Percentiles rank a stretch among this genome's conserved stretches.
These are phyloP conservation scores for Hemicentrotus pulcherrimus DNA, from an alignment of 35 echinoderm and acorn worm species.

Conservation along the genomic window DNA sequence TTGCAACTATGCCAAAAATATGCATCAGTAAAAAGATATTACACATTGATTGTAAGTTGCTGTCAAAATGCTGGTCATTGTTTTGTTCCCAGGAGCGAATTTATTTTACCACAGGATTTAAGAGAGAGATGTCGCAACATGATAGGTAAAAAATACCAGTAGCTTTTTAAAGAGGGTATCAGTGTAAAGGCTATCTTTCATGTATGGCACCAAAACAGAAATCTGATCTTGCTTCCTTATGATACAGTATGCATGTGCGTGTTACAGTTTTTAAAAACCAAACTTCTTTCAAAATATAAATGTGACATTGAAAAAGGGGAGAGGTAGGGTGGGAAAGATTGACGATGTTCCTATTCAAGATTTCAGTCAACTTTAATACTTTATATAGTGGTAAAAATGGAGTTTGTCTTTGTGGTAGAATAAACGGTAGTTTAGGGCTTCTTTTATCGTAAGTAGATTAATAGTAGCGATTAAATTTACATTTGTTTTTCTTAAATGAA, in stretches of 20 bases:
- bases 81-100: too few relatives aligned
- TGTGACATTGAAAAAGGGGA: too few relatives aligned
- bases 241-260: not conserved
- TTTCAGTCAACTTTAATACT: too few relatives aligned
- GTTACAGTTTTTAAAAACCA: too few relatives aligned
- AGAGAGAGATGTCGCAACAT: not conserved
- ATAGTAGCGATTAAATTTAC: not conserved
- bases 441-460: not conserved
- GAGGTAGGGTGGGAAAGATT: too few relatives aligned
- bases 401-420: not conserved
- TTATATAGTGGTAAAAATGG: too few relatives aligned
- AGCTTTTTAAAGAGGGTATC: not conserved
- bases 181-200: not conserved
- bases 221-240: not conserved
- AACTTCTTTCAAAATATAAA: too few relatives aligned
- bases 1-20: too few relatives aligned
- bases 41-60: not conserved
- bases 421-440: not conserved
- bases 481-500: not conserved
- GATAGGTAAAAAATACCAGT: not conserved
- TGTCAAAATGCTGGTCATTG: not conserved
- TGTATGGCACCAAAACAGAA: not conserved
- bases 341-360: too few relatives aligned
- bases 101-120: not conserved
- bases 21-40: not conserved